A percentile compares a stretch with the other conserved stretches of the same genome.
Conservation (phyloP, 30 jellyfish, hydroid and myxozoan genomes). For the Sanderia malayensis region DNA sequence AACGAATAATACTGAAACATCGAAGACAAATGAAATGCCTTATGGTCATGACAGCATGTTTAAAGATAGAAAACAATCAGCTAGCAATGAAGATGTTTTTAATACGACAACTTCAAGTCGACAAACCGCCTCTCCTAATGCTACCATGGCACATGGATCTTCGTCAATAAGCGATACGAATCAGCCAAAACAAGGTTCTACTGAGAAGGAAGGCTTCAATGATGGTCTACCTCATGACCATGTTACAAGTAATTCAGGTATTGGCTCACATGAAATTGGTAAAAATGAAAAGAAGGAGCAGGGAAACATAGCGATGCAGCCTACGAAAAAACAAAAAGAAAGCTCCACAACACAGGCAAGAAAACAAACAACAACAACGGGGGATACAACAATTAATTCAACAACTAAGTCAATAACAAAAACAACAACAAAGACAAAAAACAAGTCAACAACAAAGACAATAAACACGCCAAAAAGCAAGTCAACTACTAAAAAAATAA, state of each 20-base stretch:
- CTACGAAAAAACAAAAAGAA: neutral
- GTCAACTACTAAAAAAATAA: slow-evolving; percentile 5
- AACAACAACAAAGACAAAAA: slow-evolving; percentile 2
- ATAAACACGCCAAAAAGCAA: too few relatives aligned
- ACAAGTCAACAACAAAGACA: slow-evolving; percentile 30
- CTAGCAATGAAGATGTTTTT: slow-evolving; percentile 24
- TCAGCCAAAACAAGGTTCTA: neutral
- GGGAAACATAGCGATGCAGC: too few relatives aligned
- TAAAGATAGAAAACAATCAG: slow-evolving; percentile 44
- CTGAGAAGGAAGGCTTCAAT: too few relatives aligned
- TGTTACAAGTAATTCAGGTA: too few relatives aligned
- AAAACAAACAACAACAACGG: slow-evolving; percentile 6
- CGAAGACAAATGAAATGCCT: neutral
- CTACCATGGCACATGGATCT: neutral
- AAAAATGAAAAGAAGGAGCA: too few relatives aligned
- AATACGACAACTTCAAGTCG: neutral
- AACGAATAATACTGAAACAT: neutral
- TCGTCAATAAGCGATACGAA: neutral
- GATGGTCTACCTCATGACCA: too few relatives aligned
- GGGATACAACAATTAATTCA: neutral
- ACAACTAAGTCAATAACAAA: neutral
- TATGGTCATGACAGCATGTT: neutral
- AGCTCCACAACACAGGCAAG: neutral
- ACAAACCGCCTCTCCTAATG: neutral
- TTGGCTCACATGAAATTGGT: too few relatives aligned